Percentiles rank a stretch among this genome's conserved stretches.
These are phyloP conservation scores for Penelope pileata DNA, from an alignment of 2,113 vertebrate species.

Conservation along the genomic window DNA sequence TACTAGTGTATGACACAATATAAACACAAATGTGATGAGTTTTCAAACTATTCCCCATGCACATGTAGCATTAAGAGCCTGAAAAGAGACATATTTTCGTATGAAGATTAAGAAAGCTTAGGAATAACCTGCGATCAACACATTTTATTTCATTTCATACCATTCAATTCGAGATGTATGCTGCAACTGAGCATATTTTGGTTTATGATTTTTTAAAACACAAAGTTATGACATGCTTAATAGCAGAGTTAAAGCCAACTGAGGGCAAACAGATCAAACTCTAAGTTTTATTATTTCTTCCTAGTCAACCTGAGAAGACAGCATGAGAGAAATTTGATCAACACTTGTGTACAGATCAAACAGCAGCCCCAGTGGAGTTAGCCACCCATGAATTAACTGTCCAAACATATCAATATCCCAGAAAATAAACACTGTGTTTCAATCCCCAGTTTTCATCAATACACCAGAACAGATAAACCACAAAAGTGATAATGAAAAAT, in stretches of 20 bases:
- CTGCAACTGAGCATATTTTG: not conserved
- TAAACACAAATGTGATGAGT: rapidly evolving
- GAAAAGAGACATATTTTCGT: not conserved
- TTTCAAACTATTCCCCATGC: rapidly evolving
- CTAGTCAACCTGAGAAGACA: not conserved
- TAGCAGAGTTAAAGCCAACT: not conserved
- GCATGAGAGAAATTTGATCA: not conserved
- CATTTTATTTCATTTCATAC: not conserved
- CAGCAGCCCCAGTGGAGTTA: not conserved
- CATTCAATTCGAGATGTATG: not conserved
- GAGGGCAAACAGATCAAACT: not conserved
- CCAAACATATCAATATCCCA: not conserved
- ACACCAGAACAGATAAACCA: not conserved
- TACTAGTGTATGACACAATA: not conserved
- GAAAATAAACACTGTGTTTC: slow-evolving; percentile 40
- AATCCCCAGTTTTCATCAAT: not conserved
- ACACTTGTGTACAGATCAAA: not conserved
- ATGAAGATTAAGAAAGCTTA: not conserved
- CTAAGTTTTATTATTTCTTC: not conserved
- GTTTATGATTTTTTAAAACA: not conserved
- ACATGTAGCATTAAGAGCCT: rapidly evolving
- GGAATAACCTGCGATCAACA: not conserved
- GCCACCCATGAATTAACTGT: slow-evolving; percentile 40
- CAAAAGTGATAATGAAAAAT: not conserved
- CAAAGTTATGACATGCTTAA: not conserved